Evolutionary conservation across 2,888 invertebrate species (phyloP).

Genomic region (Ditylenchus weischeri): DNA sequence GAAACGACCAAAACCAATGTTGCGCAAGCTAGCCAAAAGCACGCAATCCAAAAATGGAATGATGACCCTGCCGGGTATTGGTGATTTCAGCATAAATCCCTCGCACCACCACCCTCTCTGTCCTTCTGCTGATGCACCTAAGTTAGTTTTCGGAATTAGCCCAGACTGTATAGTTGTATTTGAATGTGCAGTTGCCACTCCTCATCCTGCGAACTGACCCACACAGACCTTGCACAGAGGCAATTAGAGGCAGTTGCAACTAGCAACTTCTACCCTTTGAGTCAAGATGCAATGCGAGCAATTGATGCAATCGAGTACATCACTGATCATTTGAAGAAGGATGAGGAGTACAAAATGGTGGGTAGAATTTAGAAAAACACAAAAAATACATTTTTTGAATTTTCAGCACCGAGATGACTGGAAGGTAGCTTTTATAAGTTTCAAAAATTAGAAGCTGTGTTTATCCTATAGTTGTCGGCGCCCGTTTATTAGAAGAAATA

Average conservation of each 20-base stretch:
- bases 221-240: conserved; percentile 64
- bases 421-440: conserved; percentile 46
- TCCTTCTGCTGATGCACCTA: conserved; percentile 32
- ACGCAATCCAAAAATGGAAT: conserved; percentile 29
- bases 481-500: too few species aligned
- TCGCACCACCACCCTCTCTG: conserved; percentile 51
- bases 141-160: conserved; percentile 6
- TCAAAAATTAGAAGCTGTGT: too few species aligned
- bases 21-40: conserved; percentile 14
- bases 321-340: conserved; percentile 92
- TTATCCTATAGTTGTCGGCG: too few species aligned
- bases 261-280: conserved; percentile 76
- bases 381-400: neutral
- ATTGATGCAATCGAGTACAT: conserved; percentile 98
- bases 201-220: conserved; percentile 60
- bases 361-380: conserved; percentile 32
- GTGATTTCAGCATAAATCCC: conserved; percentile 44
- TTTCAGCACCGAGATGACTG: conserved; percentile 62
- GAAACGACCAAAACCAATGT: conserved; percentile 73
- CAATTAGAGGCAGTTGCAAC: conserved; percentile 46
- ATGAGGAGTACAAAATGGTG: conserved; percentile 97
- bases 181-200: conserved; percentile 21
- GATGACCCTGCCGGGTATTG: conserved; percentile 46
- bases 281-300: conserved; percentile 83
- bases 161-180: neutral